Evolutionary conservation across 2,888 invertebrate genomes (phyloP).

Genomic region (Ephialtes manifestator): DNA sequence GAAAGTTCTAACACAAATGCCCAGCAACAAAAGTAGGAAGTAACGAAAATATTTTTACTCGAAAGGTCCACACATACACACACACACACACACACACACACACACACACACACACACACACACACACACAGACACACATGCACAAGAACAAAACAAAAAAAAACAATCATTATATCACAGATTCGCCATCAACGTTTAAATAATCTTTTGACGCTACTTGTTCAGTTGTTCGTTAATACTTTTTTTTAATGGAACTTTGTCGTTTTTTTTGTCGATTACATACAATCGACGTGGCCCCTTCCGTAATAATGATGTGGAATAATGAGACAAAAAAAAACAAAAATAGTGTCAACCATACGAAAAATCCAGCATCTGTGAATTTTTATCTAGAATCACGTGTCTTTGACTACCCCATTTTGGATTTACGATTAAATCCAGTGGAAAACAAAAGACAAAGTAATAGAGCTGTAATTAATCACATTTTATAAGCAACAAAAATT

Average conservation of each 20-base stretch:
- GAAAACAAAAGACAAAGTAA: constrained; percentile 38
- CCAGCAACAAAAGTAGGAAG: constrained; percentile 75
- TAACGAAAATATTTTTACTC: constrained; percentile 69
- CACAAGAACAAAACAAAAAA: too few species aligned
- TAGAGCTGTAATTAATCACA: constrained; percentile 49
- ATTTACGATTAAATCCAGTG: constrained; percentile 52
- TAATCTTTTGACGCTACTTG: constrained; percentile 20
- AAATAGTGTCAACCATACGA: not conserved
- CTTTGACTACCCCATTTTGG: constrained; percentile 40
- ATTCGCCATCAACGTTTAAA: constrained; percentile 31
- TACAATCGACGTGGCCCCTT: constrained; percentile 18
- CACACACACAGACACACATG: too few species aligned
- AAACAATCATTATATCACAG: constrained; percentile 24
- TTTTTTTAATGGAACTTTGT: constrained; percentile 11
- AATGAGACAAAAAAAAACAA: constrained; percentile 26
- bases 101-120: not conserved
- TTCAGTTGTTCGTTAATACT: constrained; percentile 32
- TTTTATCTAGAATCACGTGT: constrained; percentile 46
- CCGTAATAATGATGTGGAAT: constrained; percentile 11
- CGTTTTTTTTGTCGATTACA: not conserved
- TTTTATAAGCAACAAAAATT: constrained; percentile 54
- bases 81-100: not conserved
- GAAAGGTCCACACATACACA: constrained; percentile 25
- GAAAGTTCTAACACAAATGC: constrained; percentile 74
- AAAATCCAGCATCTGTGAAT: constrained; percentile 31